Percentiles rank a stretch among this genome's conserved stretches.
phyloP scores from a whole-genome alignment of 2,797 vertebrate genomes.

The Balearica regulorum region DNA sequence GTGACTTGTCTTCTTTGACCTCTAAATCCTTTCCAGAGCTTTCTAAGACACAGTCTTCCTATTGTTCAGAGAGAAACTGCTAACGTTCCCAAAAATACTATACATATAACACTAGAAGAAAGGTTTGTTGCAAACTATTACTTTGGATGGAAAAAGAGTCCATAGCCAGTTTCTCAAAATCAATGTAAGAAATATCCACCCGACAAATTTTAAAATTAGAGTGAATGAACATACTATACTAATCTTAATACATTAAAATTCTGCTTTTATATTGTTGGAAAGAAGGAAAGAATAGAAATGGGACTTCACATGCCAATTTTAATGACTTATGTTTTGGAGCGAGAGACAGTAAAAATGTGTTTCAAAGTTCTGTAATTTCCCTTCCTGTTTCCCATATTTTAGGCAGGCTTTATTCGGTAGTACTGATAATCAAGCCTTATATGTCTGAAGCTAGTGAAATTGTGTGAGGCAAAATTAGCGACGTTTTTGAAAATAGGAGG shows the following conservation, averaged over 20 bases:
- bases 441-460: not conserved
- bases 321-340: not conserved
- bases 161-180: not conserved
- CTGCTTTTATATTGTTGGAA: not conserved
- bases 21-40: slow-evolving; percentile 67
- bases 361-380: not conserved
- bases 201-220: not conserved
- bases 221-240: not conserved
- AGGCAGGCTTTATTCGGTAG: not conserved
- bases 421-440: not conserved
- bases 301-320: not conserved
- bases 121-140: not conserved
- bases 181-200: not conserved
- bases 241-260: not conserved
- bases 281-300: not conserved
- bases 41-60: slow-evolving; percentile 54
- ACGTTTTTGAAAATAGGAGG: not conserved
- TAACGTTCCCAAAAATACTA: not conserved
- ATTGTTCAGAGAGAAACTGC: slow-evolving; percentile 36
- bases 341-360: not conserved
- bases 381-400: not conserved
- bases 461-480: not conserved
- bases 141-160: not conserved
- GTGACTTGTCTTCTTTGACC: slow-evolving; percentile 67
- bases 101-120: not conserved